Conservation (phyloP, 2,797 vertebrate genomes). For the Acanthis flammea region DNA sequence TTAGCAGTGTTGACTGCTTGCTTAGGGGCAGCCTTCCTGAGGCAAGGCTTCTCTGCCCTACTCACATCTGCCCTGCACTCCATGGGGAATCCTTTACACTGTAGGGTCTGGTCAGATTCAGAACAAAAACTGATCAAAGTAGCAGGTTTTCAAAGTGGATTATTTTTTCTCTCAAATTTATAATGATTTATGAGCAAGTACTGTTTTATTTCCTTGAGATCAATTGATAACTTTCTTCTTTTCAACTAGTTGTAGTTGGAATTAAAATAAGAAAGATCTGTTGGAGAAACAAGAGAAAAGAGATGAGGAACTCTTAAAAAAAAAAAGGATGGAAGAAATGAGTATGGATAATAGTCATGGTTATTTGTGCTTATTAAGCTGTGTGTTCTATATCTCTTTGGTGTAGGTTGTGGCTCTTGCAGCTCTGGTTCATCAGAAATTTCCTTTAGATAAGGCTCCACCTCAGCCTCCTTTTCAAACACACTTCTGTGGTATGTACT, state of each 20-base stretch:
- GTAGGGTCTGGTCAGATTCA: background rate
- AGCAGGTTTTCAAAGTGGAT: background rate
- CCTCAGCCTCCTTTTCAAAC: constrained; percentile 90
- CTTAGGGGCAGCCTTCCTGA: background rate
- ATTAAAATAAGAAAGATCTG: background rate
- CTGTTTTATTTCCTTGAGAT: background rate
- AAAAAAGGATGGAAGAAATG: background rate
- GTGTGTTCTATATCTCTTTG: constrained; percentile 18
- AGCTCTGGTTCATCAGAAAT: constrained; percentile 87
- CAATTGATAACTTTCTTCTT: background rate
- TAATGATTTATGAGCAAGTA: background rate
- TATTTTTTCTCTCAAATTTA: background rate
- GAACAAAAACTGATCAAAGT: background rate
- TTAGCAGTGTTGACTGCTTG: background rate
- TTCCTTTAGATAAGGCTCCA: constrained; percentile 90
- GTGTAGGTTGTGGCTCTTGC: constrained; percentile 88
- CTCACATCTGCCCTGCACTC: background rate
- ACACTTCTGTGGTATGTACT: constrained; percentile 90
- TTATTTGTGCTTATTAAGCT: background rate
- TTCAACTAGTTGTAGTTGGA: background rate
- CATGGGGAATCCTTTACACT: background rate
- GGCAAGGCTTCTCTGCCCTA: background rate
- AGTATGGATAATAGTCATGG: background rate
- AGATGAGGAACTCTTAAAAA: background rate
- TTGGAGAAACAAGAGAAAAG: background rate